Evolutionary conservation across 2,888 invertebrate species (phyloP).

Genomic region (Diaphora mendica): DNA sequence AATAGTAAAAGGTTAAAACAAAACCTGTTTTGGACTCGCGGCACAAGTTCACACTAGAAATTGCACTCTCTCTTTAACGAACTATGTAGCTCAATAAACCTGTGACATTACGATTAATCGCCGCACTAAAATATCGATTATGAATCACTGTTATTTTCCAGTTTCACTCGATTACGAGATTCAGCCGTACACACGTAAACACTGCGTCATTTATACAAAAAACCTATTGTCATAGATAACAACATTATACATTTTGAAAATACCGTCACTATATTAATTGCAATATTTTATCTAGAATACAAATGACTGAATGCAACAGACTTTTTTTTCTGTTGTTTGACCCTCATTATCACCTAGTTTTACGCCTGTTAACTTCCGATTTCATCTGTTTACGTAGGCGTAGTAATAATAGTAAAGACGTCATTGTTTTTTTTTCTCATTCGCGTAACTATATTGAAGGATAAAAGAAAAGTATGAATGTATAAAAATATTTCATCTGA

Average conservation of each 20-base stretch:
- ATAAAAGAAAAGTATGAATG: constrained; percentile 3
- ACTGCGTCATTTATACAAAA: constrained; percentile 20
- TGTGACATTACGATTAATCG: constrained; percentile 33
- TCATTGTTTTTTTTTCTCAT: constrained; percentile 32
- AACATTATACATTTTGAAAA: not conserved
- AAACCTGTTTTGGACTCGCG: constrained; percentile 55
- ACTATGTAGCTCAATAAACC: constrained; percentile 45
- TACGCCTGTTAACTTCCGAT: constrained; percentile 25
- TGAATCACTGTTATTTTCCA: constrained; percentile 17
- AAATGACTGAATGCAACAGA: not conserved
- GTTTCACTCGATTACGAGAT: constrained; percentile 15
- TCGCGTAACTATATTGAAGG: constrained; percentile 29
- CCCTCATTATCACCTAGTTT: constrained; percentile 4
- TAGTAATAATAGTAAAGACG: constrained; percentile 17
- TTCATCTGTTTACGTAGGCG: constrained; percentile 27
- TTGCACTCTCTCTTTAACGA: constrained; percentile 56
- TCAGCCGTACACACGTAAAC: constrained; percentile 8
- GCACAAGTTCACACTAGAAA: constrained; percentile 50
- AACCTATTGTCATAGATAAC: not conserved
- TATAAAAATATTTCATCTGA: not conserved
- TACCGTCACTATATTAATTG: not conserved
- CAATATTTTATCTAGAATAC: not conserved
- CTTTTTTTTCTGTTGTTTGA: not conserved
- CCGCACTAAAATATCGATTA: constrained; percentile 22
- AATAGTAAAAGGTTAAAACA: constrained; percentile 22